phyloP scores from a whole-genome alignment of 2,113 vertebrate species.

The Gymnobelideus leadbeateri region DNA sequence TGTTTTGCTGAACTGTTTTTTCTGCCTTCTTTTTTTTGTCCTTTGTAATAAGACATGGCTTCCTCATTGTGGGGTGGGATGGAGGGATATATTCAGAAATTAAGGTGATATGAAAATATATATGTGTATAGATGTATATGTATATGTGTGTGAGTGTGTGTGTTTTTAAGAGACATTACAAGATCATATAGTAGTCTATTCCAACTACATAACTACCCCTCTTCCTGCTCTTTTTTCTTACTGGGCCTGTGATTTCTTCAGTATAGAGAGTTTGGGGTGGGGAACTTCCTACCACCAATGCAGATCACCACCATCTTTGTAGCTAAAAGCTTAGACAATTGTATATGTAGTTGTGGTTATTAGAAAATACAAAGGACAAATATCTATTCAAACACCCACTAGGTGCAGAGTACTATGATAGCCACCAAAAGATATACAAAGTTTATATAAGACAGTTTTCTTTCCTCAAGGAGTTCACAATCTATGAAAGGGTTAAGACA shows the following conservation, averaged over 20 bases:
- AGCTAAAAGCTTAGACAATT: neutral
- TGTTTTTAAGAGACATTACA: neutral
- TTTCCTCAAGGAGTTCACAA: neutral
- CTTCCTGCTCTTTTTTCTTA: neutral
- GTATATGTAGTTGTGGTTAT: neutral
- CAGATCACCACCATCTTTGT: neutral
- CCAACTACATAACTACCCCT: neutral
- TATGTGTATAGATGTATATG: neutral
- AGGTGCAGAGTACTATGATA: neutral
- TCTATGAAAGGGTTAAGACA: neutral
- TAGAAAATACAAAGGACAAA: neutral
- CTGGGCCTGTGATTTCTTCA: neutral
- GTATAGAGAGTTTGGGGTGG: neutral
- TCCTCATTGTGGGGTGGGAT: neutral
- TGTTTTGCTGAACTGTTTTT: neutral
- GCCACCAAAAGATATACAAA: neutral
- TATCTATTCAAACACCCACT: neutral
- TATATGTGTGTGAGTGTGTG: neutral
- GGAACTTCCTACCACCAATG: neutral
- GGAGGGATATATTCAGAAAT: neutral
- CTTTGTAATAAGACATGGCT: neutral
- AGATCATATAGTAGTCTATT: neutral
- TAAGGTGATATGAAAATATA: neutral
- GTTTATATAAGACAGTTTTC: conserved; percentile 12
- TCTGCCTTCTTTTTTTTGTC: neutral